Evolutionary conservation across 2,797 vertebrate species (phyloP).

Genomic region (Varecia variegata): DNA sequence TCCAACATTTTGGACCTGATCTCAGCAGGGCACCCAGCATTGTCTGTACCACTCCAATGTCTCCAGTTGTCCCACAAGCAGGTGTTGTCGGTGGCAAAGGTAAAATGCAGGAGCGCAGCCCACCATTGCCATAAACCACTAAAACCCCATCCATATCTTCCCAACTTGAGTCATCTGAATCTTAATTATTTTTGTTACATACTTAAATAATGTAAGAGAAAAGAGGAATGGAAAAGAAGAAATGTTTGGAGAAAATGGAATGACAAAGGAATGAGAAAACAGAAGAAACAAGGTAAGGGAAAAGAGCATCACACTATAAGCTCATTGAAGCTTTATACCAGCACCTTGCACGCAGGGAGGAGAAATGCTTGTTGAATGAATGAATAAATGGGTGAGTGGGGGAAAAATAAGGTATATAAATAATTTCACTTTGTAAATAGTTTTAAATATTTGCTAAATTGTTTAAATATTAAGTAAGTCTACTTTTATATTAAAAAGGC

Average conservation of each 20-base stretch:
- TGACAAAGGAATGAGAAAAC: neutral
- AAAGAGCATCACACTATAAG: neutral
- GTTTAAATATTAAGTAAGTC: conserved; percentile 1
- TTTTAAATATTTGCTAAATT: neutral
- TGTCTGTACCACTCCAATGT: neutral
- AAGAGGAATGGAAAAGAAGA: neutral
- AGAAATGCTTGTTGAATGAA: neutral
- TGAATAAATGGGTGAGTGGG: neutral
- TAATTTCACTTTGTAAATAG: neutral
- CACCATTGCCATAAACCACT: neutral
- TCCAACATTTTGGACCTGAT: neutral
- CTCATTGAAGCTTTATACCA: neutral
- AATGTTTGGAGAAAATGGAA: neutral
- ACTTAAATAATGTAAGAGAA: neutral
- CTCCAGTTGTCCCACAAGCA: neutral
- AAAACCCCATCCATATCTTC: neutral
- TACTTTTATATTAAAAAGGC: neutral
- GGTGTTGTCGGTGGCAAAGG: neutral
- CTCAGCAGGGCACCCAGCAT: neutral
- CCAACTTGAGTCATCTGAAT: neutral
- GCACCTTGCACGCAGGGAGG: neutral
- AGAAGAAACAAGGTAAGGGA: neutral
- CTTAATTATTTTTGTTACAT: neutral
- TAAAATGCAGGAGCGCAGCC: neutral
- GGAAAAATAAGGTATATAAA: neutral